A percentile compares a stretch with the other conserved stretches of the same genome.
Conservation (phyloP, 2,113 vertebrate genomes). For the Apus apus region DNA sequence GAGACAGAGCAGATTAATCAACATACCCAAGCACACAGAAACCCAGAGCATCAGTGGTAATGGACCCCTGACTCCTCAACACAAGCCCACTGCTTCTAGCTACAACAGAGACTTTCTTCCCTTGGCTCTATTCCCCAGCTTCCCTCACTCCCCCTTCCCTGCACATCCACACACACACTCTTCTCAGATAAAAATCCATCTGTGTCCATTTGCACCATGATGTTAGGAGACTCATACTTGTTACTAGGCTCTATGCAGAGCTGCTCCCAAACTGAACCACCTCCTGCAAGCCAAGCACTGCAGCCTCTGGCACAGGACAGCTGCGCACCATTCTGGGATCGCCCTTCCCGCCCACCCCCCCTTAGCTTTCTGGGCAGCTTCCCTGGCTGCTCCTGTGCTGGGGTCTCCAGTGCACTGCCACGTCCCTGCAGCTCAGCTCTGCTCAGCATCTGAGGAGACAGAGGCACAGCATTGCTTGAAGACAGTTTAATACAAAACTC, state of each 20-base stretch:
- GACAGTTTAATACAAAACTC: background rate
- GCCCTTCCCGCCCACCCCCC: background rate
- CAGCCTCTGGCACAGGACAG: background rate
- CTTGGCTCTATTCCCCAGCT: background rate
- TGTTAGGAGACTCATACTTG: background rate
- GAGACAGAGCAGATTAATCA: background rate
- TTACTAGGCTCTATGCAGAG: background rate
- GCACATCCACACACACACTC: no score
- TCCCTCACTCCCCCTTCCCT: background rate
- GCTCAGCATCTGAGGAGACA: background rate
- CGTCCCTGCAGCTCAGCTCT: background rate
- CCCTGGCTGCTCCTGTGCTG: background rate
- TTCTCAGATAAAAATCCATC: background rate
- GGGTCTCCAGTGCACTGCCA: background rate
- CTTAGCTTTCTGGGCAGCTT: background rate
- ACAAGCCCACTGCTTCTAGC: background rate
- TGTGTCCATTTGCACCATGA: background rate
- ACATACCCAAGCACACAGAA: rapidly evolving
- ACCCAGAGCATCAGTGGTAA: background rate
- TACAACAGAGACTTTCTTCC: background rate
- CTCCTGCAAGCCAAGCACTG: background rate
- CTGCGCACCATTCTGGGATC: rapidly evolving
- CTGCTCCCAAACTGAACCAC: background rate
- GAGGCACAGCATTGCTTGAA: background rate
- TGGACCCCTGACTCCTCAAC: background rate